Base-by-base conservation (phyloP, 2,113 vertebrate species). In the Thermophis baileyi region DNA sequence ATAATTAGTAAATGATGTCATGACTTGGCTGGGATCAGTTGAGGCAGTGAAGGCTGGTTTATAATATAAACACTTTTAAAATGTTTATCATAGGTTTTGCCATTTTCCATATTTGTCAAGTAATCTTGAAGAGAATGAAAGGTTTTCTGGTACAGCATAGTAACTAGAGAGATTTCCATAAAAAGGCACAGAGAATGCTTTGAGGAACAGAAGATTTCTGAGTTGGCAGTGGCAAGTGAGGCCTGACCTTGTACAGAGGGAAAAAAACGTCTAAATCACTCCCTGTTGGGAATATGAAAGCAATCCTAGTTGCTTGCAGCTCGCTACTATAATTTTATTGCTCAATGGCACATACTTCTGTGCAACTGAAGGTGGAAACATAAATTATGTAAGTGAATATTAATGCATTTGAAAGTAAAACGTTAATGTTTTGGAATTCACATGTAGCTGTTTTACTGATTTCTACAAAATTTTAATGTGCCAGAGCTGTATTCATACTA, bases 181-280 rank as follows among this genome's bases (percentile, higher is more conserved):
- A 98, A 98, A 98, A 98, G 98, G 97, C 98, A 98, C 97, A 97
- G 94, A 69, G 93, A 85, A 97, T 95, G 95, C 97, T 96, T 95
- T 97, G 97, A 96, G 44, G 92, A 96, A 95, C 95, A 69, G 90
- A 74, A 95, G 94, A 90, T 92, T 96, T 97, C 95, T 96, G 95
- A 96, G 96, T 98, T 98, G 98, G 98, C 98, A 98, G 95, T 96
- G 20, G 9, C 46, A 5, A 60, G 93, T 88, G 90, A 94, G 93
- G 95, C 95, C 94, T 96, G 96, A 95, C 95, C 96, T 94, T 96
- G 95, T 97, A 94, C 96, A 96, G 95, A 91, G 95, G 95, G 95
- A 94, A 94, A 97, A 94, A 90, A 88, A 91, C 94, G 96, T 96
- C 95, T 85, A 89, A 91, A 87, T 95, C 97, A 96, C 95, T 95